A percentile compares a stretch with the other conserved stretches of the same genome.
Conservation (phyloP, 1,140 invertebrate genomes). For the Parasteatoda tepidariorum region DNA sequence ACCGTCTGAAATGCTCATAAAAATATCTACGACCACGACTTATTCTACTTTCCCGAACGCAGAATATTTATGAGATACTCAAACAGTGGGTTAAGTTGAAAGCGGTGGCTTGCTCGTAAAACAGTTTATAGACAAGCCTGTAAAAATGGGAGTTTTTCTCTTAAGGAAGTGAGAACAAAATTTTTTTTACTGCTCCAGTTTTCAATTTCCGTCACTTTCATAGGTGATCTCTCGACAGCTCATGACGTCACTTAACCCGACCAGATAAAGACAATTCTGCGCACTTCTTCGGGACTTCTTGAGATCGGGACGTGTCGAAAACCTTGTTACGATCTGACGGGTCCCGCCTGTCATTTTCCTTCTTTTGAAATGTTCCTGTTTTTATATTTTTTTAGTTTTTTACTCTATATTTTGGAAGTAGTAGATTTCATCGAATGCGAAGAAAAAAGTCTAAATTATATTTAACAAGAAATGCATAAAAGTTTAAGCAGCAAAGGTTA, state of each 20-base stretch:
- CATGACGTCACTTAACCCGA: constrained; percentile 52
- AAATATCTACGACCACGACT: no score
- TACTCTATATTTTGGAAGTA: neutral
- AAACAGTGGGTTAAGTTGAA: neutral
- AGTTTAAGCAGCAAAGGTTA: no score
- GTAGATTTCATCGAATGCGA: constrained; percentile 5
- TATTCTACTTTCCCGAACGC: no score
- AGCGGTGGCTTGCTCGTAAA: neutral
- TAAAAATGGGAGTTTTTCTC: neutral
- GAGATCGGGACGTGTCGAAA: constrained; percentile 4
- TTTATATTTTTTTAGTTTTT: constrained; percentile 1
- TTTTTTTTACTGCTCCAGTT: constrained; percentile 28
- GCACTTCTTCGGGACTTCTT: constrained; percentile 21
- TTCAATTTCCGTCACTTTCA: constrained; percentile 53
- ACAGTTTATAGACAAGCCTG: neutral
- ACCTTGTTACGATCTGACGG: constrained; percentile 48
- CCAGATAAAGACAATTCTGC: constrained; percentile 10
- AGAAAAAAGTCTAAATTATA: no score
- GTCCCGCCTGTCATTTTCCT: constrained; percentile 16
- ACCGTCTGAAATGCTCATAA: no score
- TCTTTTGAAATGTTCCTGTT: neutral
- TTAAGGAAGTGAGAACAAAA: constrained; percentile 29
- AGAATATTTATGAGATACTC: neutral
- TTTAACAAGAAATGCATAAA: no score
- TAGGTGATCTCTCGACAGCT: constrained; percentile 43